These are phyloP conservation scores for Rhysida immarginata DNA, from an alignment of 1,140 invertebrate species.

Conservation along the genomic window DNA sequence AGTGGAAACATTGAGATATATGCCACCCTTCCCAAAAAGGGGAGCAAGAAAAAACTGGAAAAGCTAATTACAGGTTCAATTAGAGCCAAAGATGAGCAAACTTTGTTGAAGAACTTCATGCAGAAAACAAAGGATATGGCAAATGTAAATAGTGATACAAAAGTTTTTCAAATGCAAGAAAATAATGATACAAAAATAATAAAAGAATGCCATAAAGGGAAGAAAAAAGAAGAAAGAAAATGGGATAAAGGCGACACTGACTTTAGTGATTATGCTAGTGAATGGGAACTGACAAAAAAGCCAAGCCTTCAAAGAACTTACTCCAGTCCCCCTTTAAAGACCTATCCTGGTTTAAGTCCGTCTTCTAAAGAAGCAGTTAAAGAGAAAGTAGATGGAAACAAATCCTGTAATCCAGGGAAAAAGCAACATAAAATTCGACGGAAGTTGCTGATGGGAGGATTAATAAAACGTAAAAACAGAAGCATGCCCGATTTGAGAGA, in stretches of 20 bases:
- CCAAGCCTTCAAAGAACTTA: conserved; percentile 15
- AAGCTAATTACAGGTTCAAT: not conserved
- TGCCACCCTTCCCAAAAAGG: conserved; percentile 73
- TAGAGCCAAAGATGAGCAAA: conserved; percentile 1
- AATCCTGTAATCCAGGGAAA: conserved; percentile 40
- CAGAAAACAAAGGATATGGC: not conserved
- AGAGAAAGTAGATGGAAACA: conserved; percentile 38
- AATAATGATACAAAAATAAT: too few species aligned
- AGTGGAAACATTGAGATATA: conserved; percentile 71
- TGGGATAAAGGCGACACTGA: conserved; percentile 17
- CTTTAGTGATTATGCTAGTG: conserved; percentile 20
- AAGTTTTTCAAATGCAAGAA: too few species aligned
- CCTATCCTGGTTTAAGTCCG: not conserved
- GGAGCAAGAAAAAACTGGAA: conserved; percentile 15
- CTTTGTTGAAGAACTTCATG: conserved; percentile 1
- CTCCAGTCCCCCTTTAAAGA: conserved; percentile 13
- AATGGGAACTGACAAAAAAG: conserved; percentile 19
- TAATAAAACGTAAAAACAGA: conserved; percentile 71
- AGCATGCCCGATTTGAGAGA: conserved; percentile 81
- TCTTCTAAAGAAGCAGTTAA: conserved; percentile 19
- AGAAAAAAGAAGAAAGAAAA: conserved; percentile 41
- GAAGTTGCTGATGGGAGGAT: conserved; percentile 72
- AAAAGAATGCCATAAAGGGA: too few species aligned
- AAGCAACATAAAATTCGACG: conserved; percentile 80
- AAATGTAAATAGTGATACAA: too few species aligned